Percentiles rank a stretch among this genome's conserved stretches.
Conservation (phyloP, 2,797 vertebrate species). For the Neosilurus mollespiculum region DNA sequence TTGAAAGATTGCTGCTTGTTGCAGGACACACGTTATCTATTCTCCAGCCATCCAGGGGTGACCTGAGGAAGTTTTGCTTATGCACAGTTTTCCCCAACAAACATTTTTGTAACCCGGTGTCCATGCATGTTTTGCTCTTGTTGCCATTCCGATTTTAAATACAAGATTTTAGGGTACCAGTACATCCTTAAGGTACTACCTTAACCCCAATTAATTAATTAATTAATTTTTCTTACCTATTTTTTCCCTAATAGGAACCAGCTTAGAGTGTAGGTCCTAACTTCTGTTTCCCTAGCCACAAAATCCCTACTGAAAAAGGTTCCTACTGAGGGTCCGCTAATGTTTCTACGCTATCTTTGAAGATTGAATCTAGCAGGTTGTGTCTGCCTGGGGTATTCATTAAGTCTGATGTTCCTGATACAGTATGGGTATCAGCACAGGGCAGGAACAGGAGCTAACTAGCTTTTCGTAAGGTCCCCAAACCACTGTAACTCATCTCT, state of each 20-base stretch:
- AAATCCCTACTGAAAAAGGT: background rate
- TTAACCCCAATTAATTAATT: background rate
- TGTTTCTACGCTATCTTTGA: background rate
- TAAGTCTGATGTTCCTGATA: background rate
- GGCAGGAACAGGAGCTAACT: background rate
- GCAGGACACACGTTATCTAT: background rate
- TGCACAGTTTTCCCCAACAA: background rate
- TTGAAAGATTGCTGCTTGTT: background rate
- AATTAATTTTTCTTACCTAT: background rate
- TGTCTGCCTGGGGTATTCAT: background rate
- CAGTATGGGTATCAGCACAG: background rate
- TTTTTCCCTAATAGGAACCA: background rate
- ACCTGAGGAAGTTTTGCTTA: background rate
- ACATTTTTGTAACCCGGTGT: background rate
- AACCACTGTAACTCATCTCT: background rate
- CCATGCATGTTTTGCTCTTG: background rate
- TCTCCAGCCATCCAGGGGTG: background rate
- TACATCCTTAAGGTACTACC: background rate
- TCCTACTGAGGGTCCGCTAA: background rate
- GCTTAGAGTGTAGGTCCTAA: background rate
- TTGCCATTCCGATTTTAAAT: background rate
- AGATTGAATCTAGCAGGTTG: background rate
- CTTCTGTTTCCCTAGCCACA: background rate
- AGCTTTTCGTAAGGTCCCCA: background rate
- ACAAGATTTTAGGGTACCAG: background rate